Percentiles rank a stretch among this genome's conserved stretches.
These are phyloP conservation scores for Amblyornis subalaris DNA, from an alignment of 2,113 vertebrate species.

Conservation along the genomic window DNA sequence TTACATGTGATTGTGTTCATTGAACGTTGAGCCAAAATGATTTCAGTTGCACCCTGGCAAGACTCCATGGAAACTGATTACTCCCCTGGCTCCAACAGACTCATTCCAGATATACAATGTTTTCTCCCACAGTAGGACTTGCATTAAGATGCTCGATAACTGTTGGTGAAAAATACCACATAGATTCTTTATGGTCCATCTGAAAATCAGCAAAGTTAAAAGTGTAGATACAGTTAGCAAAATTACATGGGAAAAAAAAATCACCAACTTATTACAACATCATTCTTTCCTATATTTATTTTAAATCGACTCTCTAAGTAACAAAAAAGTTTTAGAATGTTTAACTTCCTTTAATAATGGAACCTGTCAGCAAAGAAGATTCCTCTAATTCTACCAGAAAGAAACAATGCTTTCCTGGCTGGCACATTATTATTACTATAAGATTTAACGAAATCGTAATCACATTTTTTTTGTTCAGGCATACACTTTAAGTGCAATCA, in stretches of 20 bases:
- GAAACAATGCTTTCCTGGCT: background rate
- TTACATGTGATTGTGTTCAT: background rate
- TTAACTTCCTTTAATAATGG: background rate
- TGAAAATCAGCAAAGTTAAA: background rate
- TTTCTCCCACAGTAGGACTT: background rate
- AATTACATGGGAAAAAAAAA: background rate
- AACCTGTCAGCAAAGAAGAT: background rate
- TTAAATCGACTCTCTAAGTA: background rate
- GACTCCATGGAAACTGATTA: background rate
- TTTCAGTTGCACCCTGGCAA: background rate
- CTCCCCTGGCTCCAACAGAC: background rate
- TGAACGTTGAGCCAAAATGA: background rate
- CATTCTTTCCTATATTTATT: background rate
- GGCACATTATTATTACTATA: background rate
- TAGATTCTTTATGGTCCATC: background rate
- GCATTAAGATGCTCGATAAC: background rate
- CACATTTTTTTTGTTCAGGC: background rate
- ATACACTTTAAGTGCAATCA: background rate
- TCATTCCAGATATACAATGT: background rate
- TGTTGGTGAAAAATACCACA: background rate
- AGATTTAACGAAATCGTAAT: background rate
- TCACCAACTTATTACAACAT: background rate
- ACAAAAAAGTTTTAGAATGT: background rate
- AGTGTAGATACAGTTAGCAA: background rate
- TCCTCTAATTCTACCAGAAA: background rate